Evolutionary conservation across 1,140 invertebrate genomes (phyloP).

Genomic region (Aculops lycopersici): DNA sequence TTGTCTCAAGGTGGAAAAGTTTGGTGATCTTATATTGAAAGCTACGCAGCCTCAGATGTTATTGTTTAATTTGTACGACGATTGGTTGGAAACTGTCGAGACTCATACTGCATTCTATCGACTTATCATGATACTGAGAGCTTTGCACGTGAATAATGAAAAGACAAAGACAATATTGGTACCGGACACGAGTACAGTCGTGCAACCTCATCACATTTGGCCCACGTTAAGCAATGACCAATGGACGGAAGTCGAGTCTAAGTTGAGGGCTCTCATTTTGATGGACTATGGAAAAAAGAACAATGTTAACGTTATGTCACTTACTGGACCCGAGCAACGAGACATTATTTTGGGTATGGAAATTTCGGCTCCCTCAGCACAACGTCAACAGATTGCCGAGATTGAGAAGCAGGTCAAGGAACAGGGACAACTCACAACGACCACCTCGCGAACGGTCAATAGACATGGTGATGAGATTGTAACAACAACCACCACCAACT

Average conservation of each 20-base stretch:
- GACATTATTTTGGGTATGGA: conserved; percentile 99
- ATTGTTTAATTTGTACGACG: conserved; percentile 93
- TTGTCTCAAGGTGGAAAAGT: conserved; percentile 94
- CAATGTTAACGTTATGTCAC: conserved; percentile 90
- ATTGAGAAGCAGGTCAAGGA: conserved; percentile 99
- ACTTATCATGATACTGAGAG: conserved; percentile 75
- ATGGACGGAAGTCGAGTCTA: conserved; percentile 97
- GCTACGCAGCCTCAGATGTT: conserved; percentile 99
- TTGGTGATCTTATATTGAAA: conserved; percentile 91
- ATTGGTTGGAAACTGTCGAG: conserved; percentile 90
- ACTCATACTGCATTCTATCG: conserved; percentile 88
- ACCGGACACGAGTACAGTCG: conserved; percentile 92
- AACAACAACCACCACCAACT: conserved; percentile 89
- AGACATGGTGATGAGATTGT: conserved; percentile 99
- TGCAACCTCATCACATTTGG: conserved; percentile 98
- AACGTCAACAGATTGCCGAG: conserved; percentile 93
- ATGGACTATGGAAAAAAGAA: conserved; percentile 99
- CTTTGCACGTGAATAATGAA: conserved; percentile 94
- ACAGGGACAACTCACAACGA: conserved; percentile 85
- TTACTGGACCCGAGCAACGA: conserved; percentile 93
- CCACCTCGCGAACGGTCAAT: conserved; percentile 86
- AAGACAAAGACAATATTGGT: conserved; percentile 90
- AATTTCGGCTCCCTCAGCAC: conserved; percentile 88
- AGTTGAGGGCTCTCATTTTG: conserved; percentile 85
- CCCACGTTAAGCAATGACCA: conserved; percentile 84